Conservation (phyloP, 2,113 vertebrate species). For the Rhinolophus sinicus region DNA sequence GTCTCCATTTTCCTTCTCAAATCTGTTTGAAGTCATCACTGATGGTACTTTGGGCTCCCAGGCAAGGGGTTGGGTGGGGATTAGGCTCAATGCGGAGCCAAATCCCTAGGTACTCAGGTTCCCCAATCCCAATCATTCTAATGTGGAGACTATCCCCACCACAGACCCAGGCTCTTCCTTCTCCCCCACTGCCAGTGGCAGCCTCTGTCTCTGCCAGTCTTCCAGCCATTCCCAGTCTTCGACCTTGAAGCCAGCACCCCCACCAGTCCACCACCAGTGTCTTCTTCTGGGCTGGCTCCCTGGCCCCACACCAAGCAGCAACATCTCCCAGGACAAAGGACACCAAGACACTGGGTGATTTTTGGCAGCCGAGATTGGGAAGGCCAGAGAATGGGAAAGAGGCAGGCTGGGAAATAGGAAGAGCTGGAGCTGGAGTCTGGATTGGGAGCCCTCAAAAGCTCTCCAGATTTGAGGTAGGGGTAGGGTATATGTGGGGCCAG, state of each 20-base stretch:
- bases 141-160: not conserved
- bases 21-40: not conserved
- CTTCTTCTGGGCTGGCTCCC: constrained; percentile 46
- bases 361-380: constrained; percentile 79
- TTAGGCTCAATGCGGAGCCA: not conserved
- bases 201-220: not conserved
- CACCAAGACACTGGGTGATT: constrained; percentile 74
- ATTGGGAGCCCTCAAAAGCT: constrained; percentile 36
- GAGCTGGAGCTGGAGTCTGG: constrained; percentile 76
- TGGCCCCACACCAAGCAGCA: constrained; percentile 57
- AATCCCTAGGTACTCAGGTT: not conserved
- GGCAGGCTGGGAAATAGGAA: constrained; percentile 64
- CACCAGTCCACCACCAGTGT: not conserved
- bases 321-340: constrained; percentile 80
- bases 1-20: not conserved
- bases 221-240: not conserved
- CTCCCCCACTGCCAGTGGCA: not conserved
- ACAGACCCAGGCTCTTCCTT: not conserved
- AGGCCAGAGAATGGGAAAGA: constrained; percentile 69
- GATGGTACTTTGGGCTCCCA: not conserved
- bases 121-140: not conserved
- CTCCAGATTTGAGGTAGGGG: constrained; percentile 4
- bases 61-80: not conserved
- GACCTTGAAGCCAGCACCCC: not conserved
- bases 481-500: not conserved